Conservation (phyloP, 2,797 vertebrate genomes). For the Lerista edwardsae region DNA sequence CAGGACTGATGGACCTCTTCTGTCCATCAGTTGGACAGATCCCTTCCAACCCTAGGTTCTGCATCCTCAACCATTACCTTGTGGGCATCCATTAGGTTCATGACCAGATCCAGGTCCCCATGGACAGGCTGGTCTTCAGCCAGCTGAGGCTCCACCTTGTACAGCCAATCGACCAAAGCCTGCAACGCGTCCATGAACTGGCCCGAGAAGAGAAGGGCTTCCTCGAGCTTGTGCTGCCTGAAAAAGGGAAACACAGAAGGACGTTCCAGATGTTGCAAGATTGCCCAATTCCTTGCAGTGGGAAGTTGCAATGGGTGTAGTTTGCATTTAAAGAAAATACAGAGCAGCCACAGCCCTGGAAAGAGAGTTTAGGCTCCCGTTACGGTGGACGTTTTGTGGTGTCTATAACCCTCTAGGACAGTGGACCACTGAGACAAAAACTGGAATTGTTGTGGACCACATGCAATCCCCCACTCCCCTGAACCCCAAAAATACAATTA, state of each 20-base stretch:
- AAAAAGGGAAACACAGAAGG: neutral
- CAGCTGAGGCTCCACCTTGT: constrained; percentile 95
- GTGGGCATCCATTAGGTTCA: constrained; percentile 97
- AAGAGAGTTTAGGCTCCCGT: no score
- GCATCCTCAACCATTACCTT: constrained; percentile 80
- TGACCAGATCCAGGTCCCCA: constrained; percentile 95
- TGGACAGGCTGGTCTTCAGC: constrained; percentile 96
- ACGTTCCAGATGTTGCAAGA: no score
- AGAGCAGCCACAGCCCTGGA: no score
- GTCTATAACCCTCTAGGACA: no score
- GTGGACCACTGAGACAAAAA: no score
- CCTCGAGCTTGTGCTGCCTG: constrained; percentile 98
- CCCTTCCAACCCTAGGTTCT: no score
- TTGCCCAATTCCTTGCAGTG: no score
- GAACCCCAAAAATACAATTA: no score
- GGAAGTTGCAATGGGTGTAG: neutral
- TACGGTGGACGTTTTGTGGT: neutral
- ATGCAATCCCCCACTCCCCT: no score
- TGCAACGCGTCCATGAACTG: constrained; percentile 98
- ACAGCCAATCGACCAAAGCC: constrained; percentile 97
- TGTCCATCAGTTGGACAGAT: no score
- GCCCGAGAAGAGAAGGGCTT: constrained; percentile 96
- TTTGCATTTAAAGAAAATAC: neutral
- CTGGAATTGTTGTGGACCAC: no score
- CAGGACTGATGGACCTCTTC: neutral